Base-by-base conservation (phyloP, 2,888 invertebrate genomes). In the Catocala fraxini region DNA sequence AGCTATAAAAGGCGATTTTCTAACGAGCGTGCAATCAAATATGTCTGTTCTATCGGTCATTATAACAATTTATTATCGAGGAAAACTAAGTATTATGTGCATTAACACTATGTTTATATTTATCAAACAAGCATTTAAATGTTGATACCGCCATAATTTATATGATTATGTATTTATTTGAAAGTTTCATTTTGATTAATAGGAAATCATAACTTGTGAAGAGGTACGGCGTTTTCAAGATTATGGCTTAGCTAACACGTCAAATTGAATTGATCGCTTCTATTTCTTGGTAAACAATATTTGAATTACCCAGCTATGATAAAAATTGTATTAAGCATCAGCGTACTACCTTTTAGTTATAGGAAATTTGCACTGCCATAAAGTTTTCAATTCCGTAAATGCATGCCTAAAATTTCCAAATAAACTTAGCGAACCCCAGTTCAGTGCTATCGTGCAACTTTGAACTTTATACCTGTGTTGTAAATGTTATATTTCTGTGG, bases 321-420 rank as follows among this genome's bases (percentile, higher is more conserved):
- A 15, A 35, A 39, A 39, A 39, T 39, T 39, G 9, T 39, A 39
- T 6, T 42, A 45, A 45, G 12, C 12, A 12, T 45, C 45, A 12
- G 9, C 46, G 15, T 15, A 46, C 46, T 9, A 46, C 15, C 46
- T 10, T 62, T 61, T 65, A 63, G 51, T 48, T 46, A 39, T 34
- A 60, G 60, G 34, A 70, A 77, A 73, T 79, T 79, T 72, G 72
- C 77, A 70, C 75, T 69, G 51, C 68, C 70, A 77, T 77, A 78
- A 82, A 84, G 71, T 80, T 82, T 84, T 83, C 84, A 86, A 87
- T 89, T 86, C 79, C 69, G 79, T 82, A 87, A 89, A 89, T 85
- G 86, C 83, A 82, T 77, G 77, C 74, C 82, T 76, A 80, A 86
- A 85, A 79, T 83, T 83, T 76, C 75, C 73, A 68, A 79, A 77